phyloP scores from a whole-genome alignment of 2,797 vertebrate species.

The Sebastes oblongus region DNA sequence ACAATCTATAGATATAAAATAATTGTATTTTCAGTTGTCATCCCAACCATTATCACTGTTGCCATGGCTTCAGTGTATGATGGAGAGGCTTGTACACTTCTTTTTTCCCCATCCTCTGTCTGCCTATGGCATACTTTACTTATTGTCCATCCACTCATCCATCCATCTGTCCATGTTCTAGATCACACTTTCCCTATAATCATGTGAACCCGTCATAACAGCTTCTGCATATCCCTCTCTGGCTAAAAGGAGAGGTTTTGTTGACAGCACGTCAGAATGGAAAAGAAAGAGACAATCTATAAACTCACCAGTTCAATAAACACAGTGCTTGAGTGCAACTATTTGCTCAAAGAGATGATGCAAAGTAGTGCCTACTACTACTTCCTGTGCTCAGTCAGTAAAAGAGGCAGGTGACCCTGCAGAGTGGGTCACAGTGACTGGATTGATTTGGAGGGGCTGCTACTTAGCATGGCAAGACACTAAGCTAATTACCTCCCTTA shows the following conservation, averaged over 20 bases:
- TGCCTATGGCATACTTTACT: neutral
- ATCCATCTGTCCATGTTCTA: neutral
- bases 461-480: slow-evolving; percentile 57
- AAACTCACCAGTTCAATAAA: neutral
- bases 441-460: slow-evolving; percentile 66
- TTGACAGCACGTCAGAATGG: neutral
- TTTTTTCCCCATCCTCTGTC: neutral
- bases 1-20: neutral
- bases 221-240: neutral
- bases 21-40: slow-evolving; percentile 18
- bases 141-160: neutral
- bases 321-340: neutral
- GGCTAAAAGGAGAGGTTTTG: neutral
- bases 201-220: neutral
- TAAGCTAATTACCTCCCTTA: slow-evolving; percentile 73
- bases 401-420: slow-evolving; percentile 19
- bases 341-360: neutral
- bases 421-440: slow-evolving; percentile 39
- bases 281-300: neutral
- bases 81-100: neutral
- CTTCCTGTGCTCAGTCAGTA: neutral
- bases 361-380: neutral
- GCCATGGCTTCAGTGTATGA: slow-evolving; percentile 3
- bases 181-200: neutral
- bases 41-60: slow-evolving; percentile 15